These are phyloP conservation scores for Sycon ciliatum DNA, from an alignment of 37 sponge, comb jelly and placozoan genomes.

Conservation along the genomic window DNA sequence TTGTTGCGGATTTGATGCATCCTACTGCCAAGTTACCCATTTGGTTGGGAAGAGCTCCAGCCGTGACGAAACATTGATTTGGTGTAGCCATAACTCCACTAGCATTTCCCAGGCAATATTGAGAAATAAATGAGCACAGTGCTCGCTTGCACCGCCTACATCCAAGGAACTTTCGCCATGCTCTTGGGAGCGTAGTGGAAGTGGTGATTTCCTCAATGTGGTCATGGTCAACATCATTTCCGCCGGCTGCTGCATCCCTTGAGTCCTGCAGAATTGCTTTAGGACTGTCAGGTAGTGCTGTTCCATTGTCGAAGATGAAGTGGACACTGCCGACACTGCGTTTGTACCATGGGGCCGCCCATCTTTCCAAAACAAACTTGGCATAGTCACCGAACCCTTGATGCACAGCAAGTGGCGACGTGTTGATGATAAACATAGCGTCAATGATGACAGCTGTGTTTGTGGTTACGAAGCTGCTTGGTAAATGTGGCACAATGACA, in stretches of 20 bases:
- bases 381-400: constrained; percentile 14
- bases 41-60: neutral
- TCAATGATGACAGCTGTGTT: constrained; percentile 13
- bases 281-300: constrained; percentile 1
- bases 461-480: too few relatives aligned
- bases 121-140: neutral
- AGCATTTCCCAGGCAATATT: neutral
- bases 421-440: constrained; percentile 41
- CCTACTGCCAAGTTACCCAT: neutral
- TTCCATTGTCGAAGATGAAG: constrained; percentile 33
- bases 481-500: neutral
- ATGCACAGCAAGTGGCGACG: constrained; percentile 11
- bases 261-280: constrained; percentile 22
- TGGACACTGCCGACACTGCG: too few relatives aligned
- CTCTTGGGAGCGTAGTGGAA: neutral
- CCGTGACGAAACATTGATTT: neutral
- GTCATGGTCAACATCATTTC: neutral
- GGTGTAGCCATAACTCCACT: neutral
- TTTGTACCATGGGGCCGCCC: too few relatives aligned
- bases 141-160: constrained; percentile 20
- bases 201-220: neutral
- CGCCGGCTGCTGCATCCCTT: constrained; percentile 1
- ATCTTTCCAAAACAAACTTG: too few relatives aligned
- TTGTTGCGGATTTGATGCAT: too few relatives aligned
- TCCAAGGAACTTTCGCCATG: neutral